Percentiles rank a stretch among this genome's conserved stretches.
Conservation (phyloP, 2,113 vertebrate species). For the Gavia stellata region DNA sequence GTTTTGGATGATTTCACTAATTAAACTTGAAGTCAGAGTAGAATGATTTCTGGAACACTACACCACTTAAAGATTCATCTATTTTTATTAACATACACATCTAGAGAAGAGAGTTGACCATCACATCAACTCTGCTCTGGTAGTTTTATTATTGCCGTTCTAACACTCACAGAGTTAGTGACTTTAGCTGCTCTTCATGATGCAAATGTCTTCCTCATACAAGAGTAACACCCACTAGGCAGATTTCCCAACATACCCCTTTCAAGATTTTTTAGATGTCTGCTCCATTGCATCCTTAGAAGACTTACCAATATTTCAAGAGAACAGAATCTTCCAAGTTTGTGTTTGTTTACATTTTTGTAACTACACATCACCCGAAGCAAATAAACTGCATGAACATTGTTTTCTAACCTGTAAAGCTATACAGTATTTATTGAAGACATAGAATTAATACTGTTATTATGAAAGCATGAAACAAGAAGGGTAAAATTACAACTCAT, state of each 20-base stretch:
- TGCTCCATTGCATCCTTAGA: not conserved
- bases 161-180: not conserved
- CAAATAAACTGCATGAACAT: not conserved
- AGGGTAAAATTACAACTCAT: not conserved
- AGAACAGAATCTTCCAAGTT: not conserved
- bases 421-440: not conserved
- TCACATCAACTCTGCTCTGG: not conserved
- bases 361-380: not conserved
- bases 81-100: not conserved
- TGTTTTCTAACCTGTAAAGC: not conserved
- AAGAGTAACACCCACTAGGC: not conserved
- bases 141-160: not conserved
- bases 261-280: not conserved
- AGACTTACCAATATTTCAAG: not conserved
- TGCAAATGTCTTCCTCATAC: not conserved
- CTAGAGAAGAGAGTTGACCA: not conserved
- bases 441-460: not conserved
- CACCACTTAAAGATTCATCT: not conserved
- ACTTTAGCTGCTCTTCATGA: not conserved
- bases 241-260: not conserved
- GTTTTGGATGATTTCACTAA: not conserved
- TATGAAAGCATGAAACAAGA: not conserved
- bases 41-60: not conserved
- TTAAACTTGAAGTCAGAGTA: not conserved
- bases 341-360: not conserved